These are phyloP conservation scores for Patella vulgata DNA, from an alignment of 1,140 invertebrate species.

Conservation along the genomic window DNA sequence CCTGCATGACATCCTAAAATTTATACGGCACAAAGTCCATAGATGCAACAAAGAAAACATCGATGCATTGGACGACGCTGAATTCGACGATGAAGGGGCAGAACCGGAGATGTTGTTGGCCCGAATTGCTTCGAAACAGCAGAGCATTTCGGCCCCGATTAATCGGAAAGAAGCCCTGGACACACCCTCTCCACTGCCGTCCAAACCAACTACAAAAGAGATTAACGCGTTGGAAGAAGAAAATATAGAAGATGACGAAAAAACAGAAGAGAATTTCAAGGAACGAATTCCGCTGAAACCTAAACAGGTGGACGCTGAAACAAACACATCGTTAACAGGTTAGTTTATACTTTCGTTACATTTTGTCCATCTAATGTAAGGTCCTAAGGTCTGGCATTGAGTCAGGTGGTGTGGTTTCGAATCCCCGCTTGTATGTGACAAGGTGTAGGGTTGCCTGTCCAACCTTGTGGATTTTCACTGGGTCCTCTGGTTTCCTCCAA, in stretches of 20 bases:
- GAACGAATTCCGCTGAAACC: slow-evolving; percentile 46
- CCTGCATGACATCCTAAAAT: slow-evolving; percentile 57
- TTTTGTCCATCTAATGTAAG: slow-evolving; percentile 1
- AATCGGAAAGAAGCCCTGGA: slow-evolving; percentile 44
- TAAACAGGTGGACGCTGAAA: slow-evolving; percentile 56
- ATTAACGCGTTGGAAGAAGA: background rate
- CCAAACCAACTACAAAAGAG: slow-evolving; percentile 5
- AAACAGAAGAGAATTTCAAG: slow-evolving; percentile 14
- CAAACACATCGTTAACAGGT: slow-evolving; percentile 60
- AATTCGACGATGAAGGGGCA: slow-evolving; percentile 38
- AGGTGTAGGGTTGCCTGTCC: too few relatives aligned
- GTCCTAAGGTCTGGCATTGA: too few relatives aligned
- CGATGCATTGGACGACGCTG: slow-evolving; percentile 15
- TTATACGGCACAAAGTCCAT: slow-evolving; percentile 60
- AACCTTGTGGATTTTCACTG: too few relatives aligned
- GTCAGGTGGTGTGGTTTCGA: too few relatives aligned
- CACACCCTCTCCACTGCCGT: slow-evolving; percentile 32
- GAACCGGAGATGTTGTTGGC: slow-evolving; percentile 28
- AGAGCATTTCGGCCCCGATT: slow-evolving; percentile 53
- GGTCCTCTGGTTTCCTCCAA: too few relatives aligned
- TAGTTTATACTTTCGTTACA: slow-evolving; percentile 13
- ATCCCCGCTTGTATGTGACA: too few relatives aligned
- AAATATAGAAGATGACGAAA: slow-evolving; percentile 8
- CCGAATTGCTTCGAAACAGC: slow-evolving; percentile 42
- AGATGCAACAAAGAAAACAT: slow-evolving; percentile 58